Base-by-base conservation (phyloP, 2,888 invertebrate genomes). In the Clivina fossor region DNA sequence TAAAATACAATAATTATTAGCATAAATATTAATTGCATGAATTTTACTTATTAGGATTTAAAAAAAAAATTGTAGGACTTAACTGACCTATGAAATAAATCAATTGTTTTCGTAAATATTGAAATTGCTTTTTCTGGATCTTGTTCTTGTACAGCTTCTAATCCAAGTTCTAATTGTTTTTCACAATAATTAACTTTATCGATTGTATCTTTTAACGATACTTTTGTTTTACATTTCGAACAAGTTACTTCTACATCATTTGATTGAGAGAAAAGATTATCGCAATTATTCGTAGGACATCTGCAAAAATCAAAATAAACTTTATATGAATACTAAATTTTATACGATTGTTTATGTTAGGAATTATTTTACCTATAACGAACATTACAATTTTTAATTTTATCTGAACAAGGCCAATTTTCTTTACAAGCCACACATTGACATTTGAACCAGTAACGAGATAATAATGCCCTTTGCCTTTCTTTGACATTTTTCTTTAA, bases 371-470 rank as follows among this genome's bases (percentile, higher is more conserved):
- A 55, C 55, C 40, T 47, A 20, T 47, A 38, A n/a, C 55, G 28
- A 13, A 30, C 55, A 22, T 55, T 20, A n/a, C 20, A 47, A 40
- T 55, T 55, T 30, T 47, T 28, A 4, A 55, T n/a, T 47, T 47
- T 47, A 5, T 66, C 82, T 40, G 86, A 72, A 0, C 74, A 71
- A 0, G 88, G 86, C 91, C 91, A 92, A 69, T 90, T 81, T 65
- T 87, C 84, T 18, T 69, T 74, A 66, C 92, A 92, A 2, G 90
- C 83, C 43, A 71, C 65, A 66, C 92, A 92, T 33, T 78, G 77
- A 66, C 92, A 92, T 46, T 77, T 74, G 69, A 92, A 93, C 83
- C 90, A 86, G 69, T 91, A 91, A 9, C 90, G 80, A 9, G 84
- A 85, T 1, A 80, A 77, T 1, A 91, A 72, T 0, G 81, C 75